Percentiles rank a stretch among this genome's conserved stretches.
Conservation (phyloP, 2,797 vertebrate species). For the Xiphorhynchus erythropygius region DNA sequence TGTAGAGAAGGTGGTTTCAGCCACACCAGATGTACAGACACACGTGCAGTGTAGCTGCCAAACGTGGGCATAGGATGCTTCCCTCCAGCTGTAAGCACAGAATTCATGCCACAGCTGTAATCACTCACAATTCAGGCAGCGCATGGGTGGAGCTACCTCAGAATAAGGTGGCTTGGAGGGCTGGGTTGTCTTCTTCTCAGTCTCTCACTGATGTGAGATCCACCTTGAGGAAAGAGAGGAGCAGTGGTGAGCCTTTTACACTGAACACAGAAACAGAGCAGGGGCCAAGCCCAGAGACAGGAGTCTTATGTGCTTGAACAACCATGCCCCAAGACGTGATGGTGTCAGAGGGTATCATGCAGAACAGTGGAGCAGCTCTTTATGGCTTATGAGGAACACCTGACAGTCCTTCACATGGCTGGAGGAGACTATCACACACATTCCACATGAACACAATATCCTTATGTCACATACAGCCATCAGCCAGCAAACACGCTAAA, state of each 20-base stretch:
- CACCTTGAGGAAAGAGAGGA: background rate
- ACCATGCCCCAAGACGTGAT: background rate
- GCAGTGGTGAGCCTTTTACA: background rate
- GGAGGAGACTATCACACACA: background rate
- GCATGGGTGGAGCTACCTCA: fast-evolving
- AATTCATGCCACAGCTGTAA: background rate
- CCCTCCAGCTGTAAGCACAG: background rate
- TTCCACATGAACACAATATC: background rate
- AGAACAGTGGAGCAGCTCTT: background rate
- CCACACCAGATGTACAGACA: fast-evolving
- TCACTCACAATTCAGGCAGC: background rate
- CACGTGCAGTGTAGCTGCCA: fast-evolving
- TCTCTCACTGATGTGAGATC: background rate
- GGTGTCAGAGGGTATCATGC: background rate
- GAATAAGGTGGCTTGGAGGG: fast-evolving
- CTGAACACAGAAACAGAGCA: background rate
- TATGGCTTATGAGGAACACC: background rate
- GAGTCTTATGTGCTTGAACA: fast-evolving
- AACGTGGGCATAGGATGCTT: background rate
- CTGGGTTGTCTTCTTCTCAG: background rate
- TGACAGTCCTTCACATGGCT: background rate
- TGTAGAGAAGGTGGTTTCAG: background rate
- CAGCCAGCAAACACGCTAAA: fast-evolving
- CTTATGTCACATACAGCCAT: background rate
- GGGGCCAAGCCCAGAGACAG: fast-evolving